Conservation (phyloP, 2,888 invertebrate genomes). For the Nasonia oneida region DNA sequence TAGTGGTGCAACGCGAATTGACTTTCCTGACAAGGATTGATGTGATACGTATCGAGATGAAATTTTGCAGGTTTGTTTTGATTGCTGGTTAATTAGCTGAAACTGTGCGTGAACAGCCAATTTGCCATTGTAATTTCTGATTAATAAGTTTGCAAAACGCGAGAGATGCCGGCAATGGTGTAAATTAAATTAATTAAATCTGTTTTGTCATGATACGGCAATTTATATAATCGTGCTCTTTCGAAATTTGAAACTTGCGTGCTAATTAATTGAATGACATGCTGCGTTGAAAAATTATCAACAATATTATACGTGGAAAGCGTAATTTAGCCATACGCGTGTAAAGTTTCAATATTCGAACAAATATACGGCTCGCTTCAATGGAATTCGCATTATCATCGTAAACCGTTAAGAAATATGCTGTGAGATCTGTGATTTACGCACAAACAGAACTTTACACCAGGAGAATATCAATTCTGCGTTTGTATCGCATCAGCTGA, state of each 20-base stretch:
- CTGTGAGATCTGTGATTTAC: neutral
- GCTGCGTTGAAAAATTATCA: neutral
- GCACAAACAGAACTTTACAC: neutral
- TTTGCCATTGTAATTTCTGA: neutral
- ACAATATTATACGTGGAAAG: no score
- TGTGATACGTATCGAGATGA: neutral
- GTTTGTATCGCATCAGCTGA: neutral
- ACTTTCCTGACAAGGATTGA: neutral
- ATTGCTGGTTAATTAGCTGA: neutral
- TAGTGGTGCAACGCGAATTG: neutral
- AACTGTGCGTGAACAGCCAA: neutral
- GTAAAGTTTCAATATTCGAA: neutral
- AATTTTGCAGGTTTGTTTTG: neutral
- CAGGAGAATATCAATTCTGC: constrained; percentile 8
- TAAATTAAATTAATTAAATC: neutral
- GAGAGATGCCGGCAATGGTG: neutral
- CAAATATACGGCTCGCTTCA: neutral
- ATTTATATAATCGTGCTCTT: neutral
- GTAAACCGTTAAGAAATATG: neutral
- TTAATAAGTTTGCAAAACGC: neutral
- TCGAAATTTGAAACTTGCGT: neutral
- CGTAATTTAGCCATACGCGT: neutral
- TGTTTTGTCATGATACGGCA: neutral
- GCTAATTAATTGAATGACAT: neutral
- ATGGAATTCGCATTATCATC: neutral